Percentiles rank a stretch among this genome's conserved stretches.
Conservation (phyloP, 1,140 invertebrate species). For the Apolygus lucorum region DNA sequence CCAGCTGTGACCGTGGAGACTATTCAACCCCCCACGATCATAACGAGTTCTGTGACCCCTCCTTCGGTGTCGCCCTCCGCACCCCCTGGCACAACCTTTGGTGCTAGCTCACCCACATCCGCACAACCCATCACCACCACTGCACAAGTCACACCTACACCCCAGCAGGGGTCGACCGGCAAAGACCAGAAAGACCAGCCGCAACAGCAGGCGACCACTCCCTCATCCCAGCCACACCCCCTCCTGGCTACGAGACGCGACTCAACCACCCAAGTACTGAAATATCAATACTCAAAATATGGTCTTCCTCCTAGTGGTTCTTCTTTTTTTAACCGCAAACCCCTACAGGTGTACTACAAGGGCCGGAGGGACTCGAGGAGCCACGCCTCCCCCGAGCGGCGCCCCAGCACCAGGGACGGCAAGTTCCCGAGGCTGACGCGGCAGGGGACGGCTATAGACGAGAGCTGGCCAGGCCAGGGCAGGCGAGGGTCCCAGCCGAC, state of each 20-base stretch:
- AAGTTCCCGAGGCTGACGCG: conserved; percentile 64
- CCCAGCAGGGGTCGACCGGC: conserved; percentile 34
- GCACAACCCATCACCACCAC: conserved; percentile 33
- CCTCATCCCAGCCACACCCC: conserved; percentile 42
- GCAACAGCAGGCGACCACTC: conserved; percentile 22
- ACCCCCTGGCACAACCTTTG: conserved; percentile 25
- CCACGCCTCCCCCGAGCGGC: conserved; percentile 44
- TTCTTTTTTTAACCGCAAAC: conserved; percentile 17
- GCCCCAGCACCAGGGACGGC: conserved; percentile 32
- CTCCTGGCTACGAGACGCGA: conserved; percentile 58
- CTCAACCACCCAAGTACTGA: conserved; percentile 66
- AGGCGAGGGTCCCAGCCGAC: conserved; percentile 69
- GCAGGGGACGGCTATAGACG: conserved; percentile 81
- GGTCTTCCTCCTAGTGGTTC: conserved; percentile 8
- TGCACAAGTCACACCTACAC: conserved; percentile 29
- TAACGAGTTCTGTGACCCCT: conserved; percentile 60
- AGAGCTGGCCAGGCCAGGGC: conserved; percentile 60
- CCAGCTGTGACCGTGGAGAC: conserved; percentile 34
- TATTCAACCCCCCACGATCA: conserved; percentile 66
- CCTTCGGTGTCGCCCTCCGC: conserved; percentile 35
- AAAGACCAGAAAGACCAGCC: conserved; percentile 16
- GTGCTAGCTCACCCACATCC: conserved; percentile 40
- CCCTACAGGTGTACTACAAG: conserved; percentile 33
- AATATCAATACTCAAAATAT: conserved; percentile 17
- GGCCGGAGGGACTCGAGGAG: conserved; percentile 56